Evolutionary conservation across 1,140 invertebrate genomes (phyloP).

Genomic region (Ephestia elutella): DNA sequence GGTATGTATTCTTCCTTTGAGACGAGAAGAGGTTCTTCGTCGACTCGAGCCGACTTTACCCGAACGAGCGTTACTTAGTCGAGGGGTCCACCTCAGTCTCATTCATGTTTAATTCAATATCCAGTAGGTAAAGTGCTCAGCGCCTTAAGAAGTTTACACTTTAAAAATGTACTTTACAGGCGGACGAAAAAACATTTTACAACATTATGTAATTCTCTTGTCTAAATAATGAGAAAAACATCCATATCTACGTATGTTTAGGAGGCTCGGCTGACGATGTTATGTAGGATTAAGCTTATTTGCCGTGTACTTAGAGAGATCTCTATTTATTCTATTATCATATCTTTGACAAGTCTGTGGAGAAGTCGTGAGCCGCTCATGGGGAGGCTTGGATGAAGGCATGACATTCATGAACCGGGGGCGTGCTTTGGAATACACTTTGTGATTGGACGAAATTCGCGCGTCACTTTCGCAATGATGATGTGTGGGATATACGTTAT

Average conservation of each 20-base stretch:
- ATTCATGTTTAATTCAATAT: too few relatives aligned
- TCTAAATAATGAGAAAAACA: slow-evolving; percentile 1
- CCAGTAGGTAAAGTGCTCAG: too few relatives aligned
- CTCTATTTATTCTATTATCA: slow-evolving; percentile 28
- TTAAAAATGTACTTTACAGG: too few relatives aligned
- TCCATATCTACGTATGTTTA: not conserved
- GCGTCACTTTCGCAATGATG: slow-evolving; percentile 14
- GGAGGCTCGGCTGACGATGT: slow-evolving; percentile 25
- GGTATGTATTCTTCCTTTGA: too few relatives aligned
- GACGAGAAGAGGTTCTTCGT: too few relatives aligned
- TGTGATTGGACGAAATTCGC: slow-evolving; percentile 32
- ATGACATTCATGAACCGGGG: slow-evolving; percentile 54
- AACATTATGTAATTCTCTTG: too few relatives aligned
- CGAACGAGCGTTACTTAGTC: too few relatives aligned
- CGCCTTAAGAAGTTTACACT: too few relatives aligned
- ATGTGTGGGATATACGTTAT: not conserved
- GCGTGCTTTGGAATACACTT: slow-evolving; percentile 32
- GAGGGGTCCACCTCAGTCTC: too few relatives aligned
- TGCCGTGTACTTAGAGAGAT: slow-evolving; percentile 22
- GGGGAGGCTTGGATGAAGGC: slow-evolving; percentile 14
- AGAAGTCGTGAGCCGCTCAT: slow-evolving; percentile 28
- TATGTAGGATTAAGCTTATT: slow-evolving; percentile 25
- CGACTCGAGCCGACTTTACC: too few relatives aligned
- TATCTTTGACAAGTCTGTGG: slow-evolving; percentile 31
- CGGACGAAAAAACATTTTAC: too few relatives aligned